Percentiles rank a stretch among this genome's conserved stretches.
Conservation (phyloP, 2,113 vertebrate species). For the Blennius ocellaris region DNA sequence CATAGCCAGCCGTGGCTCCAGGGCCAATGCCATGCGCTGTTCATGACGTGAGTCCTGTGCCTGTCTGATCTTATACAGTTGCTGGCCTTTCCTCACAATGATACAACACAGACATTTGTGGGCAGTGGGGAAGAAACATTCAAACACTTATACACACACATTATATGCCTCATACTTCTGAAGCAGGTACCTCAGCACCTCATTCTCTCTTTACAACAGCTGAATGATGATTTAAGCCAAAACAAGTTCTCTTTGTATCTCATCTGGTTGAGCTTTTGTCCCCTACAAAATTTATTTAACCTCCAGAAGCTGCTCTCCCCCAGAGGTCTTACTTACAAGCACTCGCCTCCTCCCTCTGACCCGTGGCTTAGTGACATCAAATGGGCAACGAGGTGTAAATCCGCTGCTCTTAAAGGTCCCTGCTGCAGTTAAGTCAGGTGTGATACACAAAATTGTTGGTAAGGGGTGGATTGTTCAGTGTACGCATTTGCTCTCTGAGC, state of each 20-base stretch:
- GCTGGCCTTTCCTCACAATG: constrained; percentile 37
- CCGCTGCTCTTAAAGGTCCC: constrained; percentile 48
- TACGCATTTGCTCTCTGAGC: not conserved
- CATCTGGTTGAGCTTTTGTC: constrained; percentile 54
- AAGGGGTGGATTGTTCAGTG: not conserved
- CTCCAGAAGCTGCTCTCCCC: constrained; percentile 54
- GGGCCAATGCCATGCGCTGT: constrained; percentile 62
- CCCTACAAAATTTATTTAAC: constrained; percentile 59
- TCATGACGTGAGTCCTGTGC: constrained; percentile 62
- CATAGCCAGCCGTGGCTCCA: constrained; percentile 59
- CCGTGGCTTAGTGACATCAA: constrained; percentile 56
- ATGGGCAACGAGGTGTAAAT: constrained; percentile 70
- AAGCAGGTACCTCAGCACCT: constrained; percentile 20
- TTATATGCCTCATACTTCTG: not conserved
- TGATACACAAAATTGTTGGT: constrained; percentile 46
- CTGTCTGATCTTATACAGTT: constrained; percentile 71
- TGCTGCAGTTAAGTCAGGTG: constrained; percentile 51
- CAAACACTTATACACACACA: constrained; percentile 2
- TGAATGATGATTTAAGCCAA: constrained; percentile 23
- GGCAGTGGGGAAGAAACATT: constrained; percentile 8
- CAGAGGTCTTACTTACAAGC: constrained; percentile 56
- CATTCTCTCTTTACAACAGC: constrained; percentile 8
- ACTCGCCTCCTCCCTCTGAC: constrained; percentile 46
- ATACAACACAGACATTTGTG: constrained; percentile 17
- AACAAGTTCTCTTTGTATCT: constrained; percentile 31